These are phyloP conservation scores for Plectropomus leopardus DNA, from an alignment of 2,113 vertebrate genomes.

Conservation along the genomic window DNA sequence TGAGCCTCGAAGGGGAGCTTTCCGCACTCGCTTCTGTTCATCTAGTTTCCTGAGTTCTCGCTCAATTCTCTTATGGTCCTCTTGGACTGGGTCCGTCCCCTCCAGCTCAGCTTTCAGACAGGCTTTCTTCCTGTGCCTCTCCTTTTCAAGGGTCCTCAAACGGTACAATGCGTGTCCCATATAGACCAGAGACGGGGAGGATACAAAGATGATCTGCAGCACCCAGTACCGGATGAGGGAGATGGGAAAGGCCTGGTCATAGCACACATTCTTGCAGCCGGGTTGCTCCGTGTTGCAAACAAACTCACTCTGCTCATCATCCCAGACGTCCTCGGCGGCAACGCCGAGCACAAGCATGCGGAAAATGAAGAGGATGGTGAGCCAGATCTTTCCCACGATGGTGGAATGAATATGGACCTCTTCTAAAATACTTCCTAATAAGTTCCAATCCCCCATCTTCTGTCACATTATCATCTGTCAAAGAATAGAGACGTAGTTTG, in stretches of 20 bases:
- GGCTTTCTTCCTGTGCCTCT: conserved; percentile 90
- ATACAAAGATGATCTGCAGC: conserved; percentile 96
- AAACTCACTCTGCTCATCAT: conserved; percentile 94
- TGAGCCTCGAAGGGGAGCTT: conserved; percentile 92
- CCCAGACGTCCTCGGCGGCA: conserved; percentile 95
- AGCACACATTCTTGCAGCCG: conserved; percentile 94
- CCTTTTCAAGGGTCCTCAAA: conserved; percentile 91
- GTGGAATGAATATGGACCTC: conserved; percentile 97
- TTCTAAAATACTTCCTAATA: conserved; percentile 94
- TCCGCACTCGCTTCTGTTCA: conserved; percentile 93
- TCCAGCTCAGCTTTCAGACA: conserved; percentile 90
- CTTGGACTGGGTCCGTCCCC: conserved; percentile 83
- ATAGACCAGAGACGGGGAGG: conserved; percentile 94
- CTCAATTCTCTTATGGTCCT: conserved; percentile 90
- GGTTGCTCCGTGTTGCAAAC: conserved; percentile 96
- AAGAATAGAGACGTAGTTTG: conserved; percentile 19
- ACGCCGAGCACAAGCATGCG: conserved; percentile 95
- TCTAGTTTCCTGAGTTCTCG: conserved; percentile 92
- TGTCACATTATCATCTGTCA: conserved; percentile 79
- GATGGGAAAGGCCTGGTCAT: conserved; percentile 95
- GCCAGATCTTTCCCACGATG: conserved; percentile 97
- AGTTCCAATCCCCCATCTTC: conserved; percentile 97
- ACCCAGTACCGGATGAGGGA: conserved; percentile 97
- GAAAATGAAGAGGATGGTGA: conserved; percentile 97
- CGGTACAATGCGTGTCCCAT: conserved; percentile 95